Base-by-base conservation (phyloP, 1,140 invertebrate species). In the Hylaeus anthracinus region DNA sequence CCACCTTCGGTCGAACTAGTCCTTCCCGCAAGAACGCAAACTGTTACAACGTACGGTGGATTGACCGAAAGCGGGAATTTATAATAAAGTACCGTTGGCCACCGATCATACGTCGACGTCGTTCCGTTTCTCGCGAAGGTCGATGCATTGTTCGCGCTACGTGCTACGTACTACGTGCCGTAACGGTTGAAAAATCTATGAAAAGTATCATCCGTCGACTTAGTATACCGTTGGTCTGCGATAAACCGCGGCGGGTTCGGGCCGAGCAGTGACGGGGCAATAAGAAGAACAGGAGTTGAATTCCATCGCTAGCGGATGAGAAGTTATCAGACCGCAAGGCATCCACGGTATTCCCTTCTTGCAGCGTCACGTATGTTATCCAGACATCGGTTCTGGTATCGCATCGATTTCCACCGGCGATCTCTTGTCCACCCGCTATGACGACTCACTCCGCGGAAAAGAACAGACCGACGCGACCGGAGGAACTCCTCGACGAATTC, bases 321-420 rank as follows among this genome's bases (percentile, higher is more conserved):
- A 65, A 84, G 72, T 73, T 76, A 76, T 77, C 60, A 77, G 73
- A 81, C 79, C 79, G 73, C 63, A 60, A 82, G 69, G 79, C 65
- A 84, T 82, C 51, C 79, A n/a, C 51, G 79, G 79, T 56, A 84
- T 81, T 84, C 73, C 66, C 74, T 81, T 82, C 63, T 77, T 78
- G 48, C 51, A 9, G 4, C 58, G 74, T 81, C 74, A 71, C 51
- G 65, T 70, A 41, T 37, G 39, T 37, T 37, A 51, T 0, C 65
- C 14, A 5, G 43, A 9, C 61, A 39, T 55, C 43, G 51, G 66
- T 26, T 26, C 26, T 26, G 26, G 51, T 77, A 63, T 76, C 41
- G 72, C 65, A 14, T 64, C 39, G 14, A 76, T 81, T 81, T 67
- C n/a, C 51, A n/a, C 12, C 51, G 0, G 15, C 43, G 12, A 79